These are phyloP conservation scores for Triplophysa rosa DNA, from an alignment of 2,113 vertebrate genomes.

Conservation along the genomic window DNA sequence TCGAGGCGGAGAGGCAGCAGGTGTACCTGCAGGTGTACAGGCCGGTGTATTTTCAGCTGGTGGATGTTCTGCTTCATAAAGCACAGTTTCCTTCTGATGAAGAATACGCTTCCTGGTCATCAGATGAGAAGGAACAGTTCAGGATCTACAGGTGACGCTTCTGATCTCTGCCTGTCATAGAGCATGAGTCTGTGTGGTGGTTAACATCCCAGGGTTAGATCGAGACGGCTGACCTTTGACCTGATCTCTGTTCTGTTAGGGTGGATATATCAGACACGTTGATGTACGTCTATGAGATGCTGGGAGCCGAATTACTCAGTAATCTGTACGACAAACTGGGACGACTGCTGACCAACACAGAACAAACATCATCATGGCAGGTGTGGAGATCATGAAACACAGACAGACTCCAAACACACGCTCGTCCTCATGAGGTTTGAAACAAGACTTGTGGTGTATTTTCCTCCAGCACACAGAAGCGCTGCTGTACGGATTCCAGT, in stretches of 20 bases:
- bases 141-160: slow-evolving; percentile 89
- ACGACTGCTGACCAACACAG: slow-evolving; percentile 88
- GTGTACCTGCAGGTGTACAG: slow-evolving; percentile 98
- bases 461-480: slow-evolving; percentile 90
- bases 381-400: slow-evolving; percentile 60
- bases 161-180: not conserved
- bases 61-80: slow-evolving; percentile 96
- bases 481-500: slow-evolving; percentile 96
- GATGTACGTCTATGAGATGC: slow-evolving; percentile 99
- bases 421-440: too few species aligned
- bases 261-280: slow-evolving; percentile 98
- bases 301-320: slow-evolving; percentile 96
- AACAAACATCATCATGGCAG: slow-evolving; percentile 95
- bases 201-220: too few species aligned
- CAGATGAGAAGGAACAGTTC: slow-evolving; percentile 98
- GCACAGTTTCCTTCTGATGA: slow-evolving; percentile 95
- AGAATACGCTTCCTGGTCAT: slow-evolving; percentile 95
- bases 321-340: slow-evolving; percentile 98
- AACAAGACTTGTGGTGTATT: not conserved
- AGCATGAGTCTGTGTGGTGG: too few species aligned
- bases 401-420: too few species aligned
- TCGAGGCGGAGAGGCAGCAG: slow-evolving; percentile 90
- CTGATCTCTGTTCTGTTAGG: slow-evolving; percentile 69
- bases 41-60: slow-evolving; percentile 97
- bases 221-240: not conserved